phyloP scores from a whole-genome alignment of 2,113 vertebrate genomes.

The Tringa solitaria region DNA sequence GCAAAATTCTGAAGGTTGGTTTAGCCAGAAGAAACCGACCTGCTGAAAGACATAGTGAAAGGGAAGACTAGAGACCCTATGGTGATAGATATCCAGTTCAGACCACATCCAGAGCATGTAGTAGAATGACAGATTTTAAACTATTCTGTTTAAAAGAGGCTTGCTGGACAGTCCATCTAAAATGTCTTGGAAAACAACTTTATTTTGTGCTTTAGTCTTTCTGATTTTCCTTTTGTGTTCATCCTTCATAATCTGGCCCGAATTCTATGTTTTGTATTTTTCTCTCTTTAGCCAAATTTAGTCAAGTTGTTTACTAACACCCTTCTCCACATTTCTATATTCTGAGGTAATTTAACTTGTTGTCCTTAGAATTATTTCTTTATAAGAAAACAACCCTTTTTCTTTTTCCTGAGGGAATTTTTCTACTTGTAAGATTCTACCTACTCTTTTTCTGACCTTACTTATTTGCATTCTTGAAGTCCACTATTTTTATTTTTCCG shows the following conservation, averaged over 20 bases:
- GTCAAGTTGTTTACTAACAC: neutral
- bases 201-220: neutral
- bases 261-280: neutral
- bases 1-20: neutral
- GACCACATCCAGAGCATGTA: neutral
- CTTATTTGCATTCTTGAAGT: neutral
- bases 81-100: neutral
- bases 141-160: neutral
- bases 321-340: neutral
- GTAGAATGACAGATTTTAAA: neutral
- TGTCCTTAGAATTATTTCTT: neutral
- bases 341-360: neutral
- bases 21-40: neutral
- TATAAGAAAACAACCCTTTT: neutral
- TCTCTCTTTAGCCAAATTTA: neutral
- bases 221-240: neutral
- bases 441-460: neutral
- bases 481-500: neutral
- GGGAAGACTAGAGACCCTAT: neutral
- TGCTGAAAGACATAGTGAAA: neutral
- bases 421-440: neutral
- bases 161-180: neutral
- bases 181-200: neutral
- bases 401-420: neutral
- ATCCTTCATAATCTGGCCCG: neutral